Conservation (phyloP, 53 echinoderm and acorn worm genomes). For the Arbacia lixula region DNA sequence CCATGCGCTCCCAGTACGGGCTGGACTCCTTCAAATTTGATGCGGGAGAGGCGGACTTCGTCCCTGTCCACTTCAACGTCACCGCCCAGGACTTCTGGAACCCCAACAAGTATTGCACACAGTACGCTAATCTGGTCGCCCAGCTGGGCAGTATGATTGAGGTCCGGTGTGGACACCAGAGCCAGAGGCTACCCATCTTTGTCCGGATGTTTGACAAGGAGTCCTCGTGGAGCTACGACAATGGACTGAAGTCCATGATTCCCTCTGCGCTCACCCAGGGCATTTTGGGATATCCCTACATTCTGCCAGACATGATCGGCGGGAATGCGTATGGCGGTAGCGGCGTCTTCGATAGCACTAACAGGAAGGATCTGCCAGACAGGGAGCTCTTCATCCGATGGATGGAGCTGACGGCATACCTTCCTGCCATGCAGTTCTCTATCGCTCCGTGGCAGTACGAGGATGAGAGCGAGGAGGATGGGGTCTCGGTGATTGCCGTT, state of each 20-base stretch:
- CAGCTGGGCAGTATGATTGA: constrained; percentile 71
- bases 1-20: constrained; percentile 61
- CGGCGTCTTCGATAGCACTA: constrained; percentile 23
- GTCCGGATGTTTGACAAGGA: constrained; percentile 87
- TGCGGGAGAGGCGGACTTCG: constrained; percentile 74
- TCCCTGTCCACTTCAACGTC: constrained; percentile 70
- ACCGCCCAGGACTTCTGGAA: constrained; percentile 51
- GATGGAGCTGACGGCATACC: constrained; percentile 81
- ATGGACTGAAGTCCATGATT: constrained; percentile 85
- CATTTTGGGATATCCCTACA: constrained; percentile 88
- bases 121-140: constrained; percentile 71
- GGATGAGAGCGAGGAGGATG: constrained; percentile 46
- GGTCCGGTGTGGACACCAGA: constrained; percentile 82
- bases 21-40: constrained; percentile 85
- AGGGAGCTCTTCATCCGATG: constrained; percentile 83
- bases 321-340: constrained; percentile 68
- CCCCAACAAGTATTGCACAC: constrained; percentile 81
- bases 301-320: constrained; percentile 90
- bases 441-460: constrained; percentile 89
- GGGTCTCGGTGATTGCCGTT: constrained; percentile 58
- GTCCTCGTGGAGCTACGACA: constrained; percentile 83
- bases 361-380: constrained; percentile 57
- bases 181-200: constrained; percentile 84
- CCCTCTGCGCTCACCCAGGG: constrained; percentile 82
- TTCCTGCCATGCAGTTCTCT: constrained; percentile 89